A percentile compares a stretch with the other conserved stretches of the same genome.
phyloP scores from a whole-genome alignment of 2,888 invertebrate species.

The Synanthedon andrenaeformis region DNA sequence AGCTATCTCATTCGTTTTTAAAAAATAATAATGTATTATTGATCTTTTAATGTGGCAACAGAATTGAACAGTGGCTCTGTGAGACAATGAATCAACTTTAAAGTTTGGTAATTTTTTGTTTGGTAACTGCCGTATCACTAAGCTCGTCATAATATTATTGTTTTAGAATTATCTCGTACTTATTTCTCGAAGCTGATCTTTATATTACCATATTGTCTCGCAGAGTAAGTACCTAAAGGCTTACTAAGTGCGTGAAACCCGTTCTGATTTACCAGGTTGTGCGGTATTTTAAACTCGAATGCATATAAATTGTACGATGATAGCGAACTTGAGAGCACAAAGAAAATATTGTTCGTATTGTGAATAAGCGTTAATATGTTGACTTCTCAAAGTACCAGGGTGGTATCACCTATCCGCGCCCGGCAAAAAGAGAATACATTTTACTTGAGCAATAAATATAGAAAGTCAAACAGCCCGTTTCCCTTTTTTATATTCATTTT shows the following conservation, averaged over 20 bases:
- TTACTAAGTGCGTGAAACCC: slow-evolving; percentile 38
- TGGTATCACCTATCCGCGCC: background rate
- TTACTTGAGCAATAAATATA: too few relatives aligned
- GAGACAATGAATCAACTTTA: too few relatives aligned
- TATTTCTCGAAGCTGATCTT: background rate
- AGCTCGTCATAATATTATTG: background rate
- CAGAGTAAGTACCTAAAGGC: slow-evolving; percentile 20
- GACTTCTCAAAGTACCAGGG: background rate
- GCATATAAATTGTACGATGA: slow-evolving; percentile 55
- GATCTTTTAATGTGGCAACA: too few relatives aligned
- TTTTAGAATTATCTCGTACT: background rate
- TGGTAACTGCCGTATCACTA: too few relatives aligned
- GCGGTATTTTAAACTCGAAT: slow-evolving; percentile 59
- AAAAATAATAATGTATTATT: too few relatives aligned
- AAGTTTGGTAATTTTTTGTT: too few relatives aligned
- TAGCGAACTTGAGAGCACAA: slow-evolving; percentile 51
- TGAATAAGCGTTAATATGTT: background rate
- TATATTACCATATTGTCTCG: background rate
- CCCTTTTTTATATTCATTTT: too few relatives aligned
- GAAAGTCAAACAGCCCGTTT: too few relatives aligned
- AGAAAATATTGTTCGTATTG: slow-evolving; percentile 17
- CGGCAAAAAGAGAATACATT: background rate
- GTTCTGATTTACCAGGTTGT: slow-evolving; percentile 65
- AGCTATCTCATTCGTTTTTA: too few relatives aligned
- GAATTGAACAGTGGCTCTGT: too few relatives aligned